Evolutionary conservation across 2,797 vertebrate species (phyloP).

Genomic region (Sebastes oblongus): DNA sequence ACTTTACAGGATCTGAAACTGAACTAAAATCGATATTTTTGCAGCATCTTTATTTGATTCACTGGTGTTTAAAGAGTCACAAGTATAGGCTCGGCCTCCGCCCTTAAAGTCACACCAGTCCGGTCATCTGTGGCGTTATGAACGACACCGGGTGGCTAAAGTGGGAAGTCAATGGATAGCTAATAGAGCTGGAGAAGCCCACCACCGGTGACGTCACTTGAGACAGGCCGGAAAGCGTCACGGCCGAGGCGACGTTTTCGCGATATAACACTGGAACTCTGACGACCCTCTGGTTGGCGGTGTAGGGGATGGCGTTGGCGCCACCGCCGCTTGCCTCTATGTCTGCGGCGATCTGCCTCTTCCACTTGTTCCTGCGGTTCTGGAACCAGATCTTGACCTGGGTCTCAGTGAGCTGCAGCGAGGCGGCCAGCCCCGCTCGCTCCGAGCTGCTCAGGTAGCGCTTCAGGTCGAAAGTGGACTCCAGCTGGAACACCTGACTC

Average conservation of each 20-base stretch:
- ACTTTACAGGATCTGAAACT: not conserved
- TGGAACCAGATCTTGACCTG: slow-evolving; percentile 92
- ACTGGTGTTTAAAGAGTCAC: slow-evolving; percentile 9
- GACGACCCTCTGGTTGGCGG: slow-evolving; percentile 80
- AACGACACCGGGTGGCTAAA: slow-evolving; percentile 85
- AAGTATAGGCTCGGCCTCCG: not conserved
- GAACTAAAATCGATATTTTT: not conserved
- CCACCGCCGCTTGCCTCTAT: slow-evolving; percentile 72
- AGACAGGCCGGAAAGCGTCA: slow-evolving; percentile 75
- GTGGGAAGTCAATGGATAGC: slow-evolving; percentile 81
- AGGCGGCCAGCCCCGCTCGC: slow-evolving; percentile 77
- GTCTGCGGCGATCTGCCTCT: slow-evolving; percentile 86
- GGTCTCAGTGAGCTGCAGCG: slow-evolving; percentile 85
- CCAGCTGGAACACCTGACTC: slow-evolving; percentile 91
- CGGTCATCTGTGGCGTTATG: slow-evolving; percentile 87
- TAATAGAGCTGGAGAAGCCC: slow-evolving; percentile 68
- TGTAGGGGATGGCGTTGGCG: slow-evolving; percentile 4
- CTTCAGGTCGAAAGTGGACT: slow-evolving; percentile 91
- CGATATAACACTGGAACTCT: slow-evolving; percentile 89
- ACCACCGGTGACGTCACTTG: slow-evolving; percentile 68
- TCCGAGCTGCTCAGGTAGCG: slow-evolving; percentile 85
- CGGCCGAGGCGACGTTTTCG: slow-evolving; percentile 77
- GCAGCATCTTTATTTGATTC: slow-evolving; percentile 23
- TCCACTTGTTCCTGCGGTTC: slow-evolving; percentile 89
- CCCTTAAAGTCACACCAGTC: slow-evolving; percentile 83